Evolutionary conservation across 2,113 vertebrate species (phyloP).

Genomic region (Nanorana parkeri): DNA sequence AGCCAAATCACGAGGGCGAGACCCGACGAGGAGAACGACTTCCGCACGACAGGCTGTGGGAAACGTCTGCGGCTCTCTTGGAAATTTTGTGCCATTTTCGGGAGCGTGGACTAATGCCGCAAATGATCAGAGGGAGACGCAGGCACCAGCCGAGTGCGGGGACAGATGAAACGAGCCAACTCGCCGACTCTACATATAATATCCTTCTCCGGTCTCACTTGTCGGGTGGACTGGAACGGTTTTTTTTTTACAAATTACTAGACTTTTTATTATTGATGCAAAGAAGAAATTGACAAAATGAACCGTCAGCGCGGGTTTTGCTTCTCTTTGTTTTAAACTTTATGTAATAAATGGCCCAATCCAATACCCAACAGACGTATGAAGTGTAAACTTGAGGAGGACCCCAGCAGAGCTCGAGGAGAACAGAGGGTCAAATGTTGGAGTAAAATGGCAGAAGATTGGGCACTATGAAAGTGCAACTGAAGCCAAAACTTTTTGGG

Average conservation of each 20-base stretch:
- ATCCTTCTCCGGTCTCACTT: neutral
- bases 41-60: conserved; percentile 10
- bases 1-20: conserved; percentile 26
- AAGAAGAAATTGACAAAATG: too few relatives aligned
- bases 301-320: too few relatives aligned
- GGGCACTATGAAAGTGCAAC: too few relatives aligned
- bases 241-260: neutral
- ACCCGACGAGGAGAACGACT: conserved; percentile 15
- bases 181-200: neutral
- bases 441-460: too few relatives aligned
- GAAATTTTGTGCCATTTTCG: neutral
- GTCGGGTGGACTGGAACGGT: neutral
- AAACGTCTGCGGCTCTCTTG: conserved; percentile 16
- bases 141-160: neutral
- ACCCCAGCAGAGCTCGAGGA: too few relatives aligned
- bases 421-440: too few relatives aligned
- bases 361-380: too few relatives aligned
- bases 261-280: too few relatives aligned
- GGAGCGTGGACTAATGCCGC: neutral
- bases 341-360: too few relatives aligned
- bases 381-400: too few relatives aligned
- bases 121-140: conserved; percentile 17
- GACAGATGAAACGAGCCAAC: conserved; percentile 14
- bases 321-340: too few relatives aligned
- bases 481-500: too few relatives aligned